phyloP scores from a whole-genome alignment of 2,888 invertebrate genomes.

The Antheraea assamensis region DNA sequence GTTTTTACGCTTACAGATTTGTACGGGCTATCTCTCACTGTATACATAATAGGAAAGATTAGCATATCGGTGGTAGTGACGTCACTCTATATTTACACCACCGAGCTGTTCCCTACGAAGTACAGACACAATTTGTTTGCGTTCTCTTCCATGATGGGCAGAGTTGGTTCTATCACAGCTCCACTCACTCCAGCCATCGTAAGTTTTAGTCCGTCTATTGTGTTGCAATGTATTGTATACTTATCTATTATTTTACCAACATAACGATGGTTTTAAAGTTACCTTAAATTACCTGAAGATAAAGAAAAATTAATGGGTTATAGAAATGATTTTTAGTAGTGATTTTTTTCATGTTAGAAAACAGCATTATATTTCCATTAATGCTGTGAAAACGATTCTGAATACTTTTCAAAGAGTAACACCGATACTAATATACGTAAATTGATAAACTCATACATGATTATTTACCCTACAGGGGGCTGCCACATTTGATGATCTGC shows the following conservation, averaged over 20 bases:
- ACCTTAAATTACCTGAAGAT: background rate
- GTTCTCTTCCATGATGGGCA: slow-evolving; percentile 85
- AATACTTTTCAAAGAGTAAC: no score
- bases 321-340: no score
- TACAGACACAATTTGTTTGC: slow-evolving; percentile 84
- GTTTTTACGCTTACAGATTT: slow-evolving; percentile 31
- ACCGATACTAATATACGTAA: background rate
- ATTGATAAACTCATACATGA: background rate
- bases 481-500: slow-evolving; percentile 63
- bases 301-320: background rate
- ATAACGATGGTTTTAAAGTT: background rate
- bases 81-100: slow-evolving; percentile 81
- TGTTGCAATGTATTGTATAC: background rate
- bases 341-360: no score
- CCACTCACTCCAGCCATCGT: slow-evolving; percentile 85
- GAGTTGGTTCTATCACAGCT: slow-evolving; percentile 85
- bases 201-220: slow-evolving; percentile 33
- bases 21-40: slow-evolving; percentile 56
- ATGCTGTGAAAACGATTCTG: no score
- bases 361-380: no score
- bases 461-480: slow-evolving; percentile 42
- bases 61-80: slow-evolving; percentile 81
- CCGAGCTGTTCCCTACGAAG: slow-evolving; percentile 86
- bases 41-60: slow-evolving; percentile 83
- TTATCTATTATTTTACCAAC: background rate